Evolutionary conservation across 2,888 invertebrate genomes (phyloP).

Genomic region (Eilema caniola): DNA sequence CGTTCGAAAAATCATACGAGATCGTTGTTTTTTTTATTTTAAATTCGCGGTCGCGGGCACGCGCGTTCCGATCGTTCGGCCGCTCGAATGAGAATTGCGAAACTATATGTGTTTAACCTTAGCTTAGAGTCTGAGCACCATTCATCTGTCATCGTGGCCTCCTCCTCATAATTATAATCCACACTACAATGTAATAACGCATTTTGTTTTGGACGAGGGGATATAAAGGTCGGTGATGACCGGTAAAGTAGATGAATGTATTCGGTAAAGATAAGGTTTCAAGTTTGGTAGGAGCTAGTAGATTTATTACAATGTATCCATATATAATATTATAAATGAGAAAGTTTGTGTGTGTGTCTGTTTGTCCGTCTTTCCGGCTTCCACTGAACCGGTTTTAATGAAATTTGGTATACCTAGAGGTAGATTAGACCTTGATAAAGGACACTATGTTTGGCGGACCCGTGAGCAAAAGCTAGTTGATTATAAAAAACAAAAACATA

Average conservation of each 20-base stretch:
- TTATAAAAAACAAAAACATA: too few relatives aligned
- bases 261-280: not conserved
- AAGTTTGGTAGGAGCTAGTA: not conserved
- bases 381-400: too few relatives aligned
- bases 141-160: constrained; percentile 51
- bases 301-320: too few relatives aligned
- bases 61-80: constrained; percentile 38
- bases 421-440: too few relatives aligned
- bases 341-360: too few relatives aligned
- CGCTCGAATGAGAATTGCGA: constrained; percentile 46
- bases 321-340: too few relatives aligned
- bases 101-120: constrained; percentile 54
- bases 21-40: constrained; percentile 21
- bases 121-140: constrained; percentile 35
- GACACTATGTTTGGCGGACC: too few relatives aligned
- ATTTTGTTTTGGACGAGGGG: constrained; percentile 15
- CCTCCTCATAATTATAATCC: constrained; percentile 48
- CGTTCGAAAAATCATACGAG: constrained; percentile 7
- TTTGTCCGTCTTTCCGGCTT: too few relatives aligned
- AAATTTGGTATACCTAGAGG: too few relatives aligned
- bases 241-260: not conserved
- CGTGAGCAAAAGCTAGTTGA: too few relatives aligned
- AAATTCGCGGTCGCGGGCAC: constrained; percentile 43
- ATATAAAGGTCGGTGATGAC: constrained; percentile 3
- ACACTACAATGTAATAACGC: constrained; percentile 16